phyloP scores from a whole-genome alignment of 2,797 vertebrate species.

The Graptemys geographica region DNA sequence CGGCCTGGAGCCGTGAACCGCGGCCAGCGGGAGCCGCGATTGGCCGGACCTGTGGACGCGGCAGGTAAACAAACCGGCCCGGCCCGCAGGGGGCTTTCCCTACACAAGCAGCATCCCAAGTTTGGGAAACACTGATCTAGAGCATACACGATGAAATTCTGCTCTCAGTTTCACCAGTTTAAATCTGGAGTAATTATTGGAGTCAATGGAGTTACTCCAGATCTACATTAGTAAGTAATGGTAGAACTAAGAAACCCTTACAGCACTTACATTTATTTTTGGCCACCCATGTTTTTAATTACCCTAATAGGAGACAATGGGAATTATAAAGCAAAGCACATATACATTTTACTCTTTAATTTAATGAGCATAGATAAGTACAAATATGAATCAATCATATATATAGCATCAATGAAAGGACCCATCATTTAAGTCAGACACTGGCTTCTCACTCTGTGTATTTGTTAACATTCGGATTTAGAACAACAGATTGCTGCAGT shows the following conservation, averaged over 20 bases:
- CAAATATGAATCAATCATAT: conserved; percentile 1
- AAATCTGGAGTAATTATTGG: not conserved
- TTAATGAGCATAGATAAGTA: not conserved
- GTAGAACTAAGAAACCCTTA: not conserved
- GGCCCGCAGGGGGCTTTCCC: too few relatives aligned
- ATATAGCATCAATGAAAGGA: not conserved
- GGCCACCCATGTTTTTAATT: not conserved
- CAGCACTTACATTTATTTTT: not conserved
- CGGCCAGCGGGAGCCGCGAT: too few relatives aligned
- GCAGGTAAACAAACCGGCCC: too few relatives aligned
- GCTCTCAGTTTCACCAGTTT: not conserved
- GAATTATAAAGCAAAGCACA: not conserved
- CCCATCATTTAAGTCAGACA: conserved; percentile 33
- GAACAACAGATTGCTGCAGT: conserved; percentile 70
- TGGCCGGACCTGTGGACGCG: too few relatives aligned
- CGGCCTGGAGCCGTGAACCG: too few relatives aligned
- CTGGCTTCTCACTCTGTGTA: conserved; percentile 52
- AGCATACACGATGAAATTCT: not conserved
- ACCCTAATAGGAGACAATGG: not conserved
- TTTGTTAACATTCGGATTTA: conserved; percentile 56
- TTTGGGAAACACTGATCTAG: not conserved
- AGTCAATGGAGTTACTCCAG: not conserved
- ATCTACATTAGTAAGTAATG: not conserved
- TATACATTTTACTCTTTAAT: not conserved
- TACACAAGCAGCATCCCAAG: too few relatives aligned